Percentiles rank a stretch among this genome's conserved stretches.
phyloP scores from a whole-genome alignment of 1,140 invertebrate species.

The Melipona quadrifasciata region DNA sequence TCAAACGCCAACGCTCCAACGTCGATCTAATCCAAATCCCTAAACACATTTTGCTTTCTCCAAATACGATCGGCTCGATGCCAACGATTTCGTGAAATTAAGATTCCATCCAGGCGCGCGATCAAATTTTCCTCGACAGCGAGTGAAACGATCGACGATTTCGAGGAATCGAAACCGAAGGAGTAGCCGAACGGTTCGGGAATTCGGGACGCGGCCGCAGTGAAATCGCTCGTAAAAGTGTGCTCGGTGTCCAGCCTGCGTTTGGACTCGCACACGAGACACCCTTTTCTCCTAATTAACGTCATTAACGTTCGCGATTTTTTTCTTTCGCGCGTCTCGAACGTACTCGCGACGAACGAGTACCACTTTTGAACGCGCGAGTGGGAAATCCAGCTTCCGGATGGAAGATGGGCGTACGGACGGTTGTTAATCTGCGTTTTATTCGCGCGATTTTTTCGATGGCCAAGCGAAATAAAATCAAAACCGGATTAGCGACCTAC shows the following conservation, averaged over 20 bases:
- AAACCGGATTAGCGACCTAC: slow-evolving; percentile 46
- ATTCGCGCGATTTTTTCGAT: slow-evolving; percentile 10
- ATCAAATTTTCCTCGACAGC: background rate
- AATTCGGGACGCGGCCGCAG: slow-evolving; percentile 40
- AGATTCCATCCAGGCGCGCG: background rate
- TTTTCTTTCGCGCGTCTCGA: no score
- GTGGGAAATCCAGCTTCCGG: background rate
- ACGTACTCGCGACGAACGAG: background rate
- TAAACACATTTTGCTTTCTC: background rate
- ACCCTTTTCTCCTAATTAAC: slow-evolving; percentile 11
- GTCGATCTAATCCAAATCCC: background rate
- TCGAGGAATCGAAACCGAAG: slow-evolving; percentile 21
- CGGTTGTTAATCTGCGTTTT: background rate
- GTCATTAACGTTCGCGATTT: background rate
- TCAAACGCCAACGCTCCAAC: no score
- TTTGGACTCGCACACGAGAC: slow-evolving; percentile 12
- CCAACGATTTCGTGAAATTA: background rate
- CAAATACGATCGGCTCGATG: background rate
- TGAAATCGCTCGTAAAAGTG: slow-evolving; percentile 57
- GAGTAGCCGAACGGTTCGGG: background rate
- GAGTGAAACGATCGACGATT: background rate
- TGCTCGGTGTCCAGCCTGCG: slow-evolving; percentile 19
- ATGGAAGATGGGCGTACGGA: no score
- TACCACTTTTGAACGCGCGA: background rate
- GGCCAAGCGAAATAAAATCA: background rate